Conservation (phyloP, 2,888 invertebrate genomes). For the Sminthurides aquaticus region DNA sequence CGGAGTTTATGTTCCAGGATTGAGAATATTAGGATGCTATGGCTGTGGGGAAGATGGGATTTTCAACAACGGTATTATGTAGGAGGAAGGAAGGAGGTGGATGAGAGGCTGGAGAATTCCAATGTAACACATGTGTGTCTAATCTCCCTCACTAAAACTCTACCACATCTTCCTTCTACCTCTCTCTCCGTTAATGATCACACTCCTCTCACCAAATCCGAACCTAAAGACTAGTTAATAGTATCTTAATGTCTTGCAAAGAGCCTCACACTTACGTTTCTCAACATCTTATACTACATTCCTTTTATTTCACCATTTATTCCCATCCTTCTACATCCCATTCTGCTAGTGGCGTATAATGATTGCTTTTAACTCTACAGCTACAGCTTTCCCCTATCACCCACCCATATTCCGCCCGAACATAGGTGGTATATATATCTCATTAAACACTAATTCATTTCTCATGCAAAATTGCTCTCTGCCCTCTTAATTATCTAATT, state of each 20-base stretch:
- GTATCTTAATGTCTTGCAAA: constrained; percentile 9
- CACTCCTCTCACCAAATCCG: constrained; percentile 3
- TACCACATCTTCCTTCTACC: background rate
- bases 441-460: constrained; percentile 4
- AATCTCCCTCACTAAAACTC: background rate
- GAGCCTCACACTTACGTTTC: background rate
- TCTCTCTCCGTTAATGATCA: constrained; percentile 1
- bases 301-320: background rate
- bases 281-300: background rate
- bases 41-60: no score
- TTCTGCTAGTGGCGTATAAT: background rate
- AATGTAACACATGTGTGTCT: constrained; percentile 7
- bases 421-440: background rate
- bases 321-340: background rate
- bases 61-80: no score
- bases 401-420: no score
- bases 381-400: background rate
- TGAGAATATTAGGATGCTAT: no score
- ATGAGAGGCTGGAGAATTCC: no score
- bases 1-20: no score
- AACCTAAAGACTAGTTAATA: constrained; percentile 8
- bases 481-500: constrained; percentile 3
- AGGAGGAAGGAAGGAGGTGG: no score
- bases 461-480: constrained; percentile 7
- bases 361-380: background rate